Conservation (phyloP, 1,140 invertebrate species). For the Drosophila cardini region DNA sequence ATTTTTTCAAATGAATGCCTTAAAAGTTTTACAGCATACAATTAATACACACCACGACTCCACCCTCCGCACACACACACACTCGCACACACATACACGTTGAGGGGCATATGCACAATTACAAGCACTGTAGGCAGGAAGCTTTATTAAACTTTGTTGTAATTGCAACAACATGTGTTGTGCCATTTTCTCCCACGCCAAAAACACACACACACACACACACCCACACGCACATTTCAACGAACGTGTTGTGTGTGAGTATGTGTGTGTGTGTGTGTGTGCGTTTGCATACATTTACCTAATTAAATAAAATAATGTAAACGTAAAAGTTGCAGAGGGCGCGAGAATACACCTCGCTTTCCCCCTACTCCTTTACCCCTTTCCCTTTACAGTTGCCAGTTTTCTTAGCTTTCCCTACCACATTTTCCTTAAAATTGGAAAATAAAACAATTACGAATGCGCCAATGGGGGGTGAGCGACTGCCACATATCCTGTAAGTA, state of each 20-base stretch:
- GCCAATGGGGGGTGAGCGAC: background rate
- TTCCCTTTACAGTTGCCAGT: background rate
- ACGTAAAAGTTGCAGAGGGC: conserved; percentile 74
- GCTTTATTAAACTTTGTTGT: conserved; percentile 79
- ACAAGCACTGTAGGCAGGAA: conserved; percentile 46
- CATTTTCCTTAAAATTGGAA: conserved; percentile 65
- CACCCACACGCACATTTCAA: background rate
- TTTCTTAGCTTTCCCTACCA: conserved; percentile 35
- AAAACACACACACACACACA: no score
- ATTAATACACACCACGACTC: conserved; percentile 32
- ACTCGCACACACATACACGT: background rate
- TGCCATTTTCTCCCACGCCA: conserved; percentile 21
- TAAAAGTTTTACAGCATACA: conserved; percentile 40
- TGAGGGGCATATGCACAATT: conserved; percentile 37
- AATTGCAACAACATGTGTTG: conserved; percentile 80
- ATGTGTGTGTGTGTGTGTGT: conserved; percentile 38
- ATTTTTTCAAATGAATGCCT: conserved; percentile 37
- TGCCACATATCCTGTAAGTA: background rate
- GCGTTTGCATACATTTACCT: conserved; percentile 80
- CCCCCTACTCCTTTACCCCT: background rate
- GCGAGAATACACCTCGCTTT: conserved; percentile 50
- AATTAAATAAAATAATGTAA: conserved; percentile 84
- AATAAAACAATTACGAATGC: conserved; percentile 46
- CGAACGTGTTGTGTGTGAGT: conserved; percentile 18
- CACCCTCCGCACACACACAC: background rate